Evolutionary conservation across 2,797 vertebrate genomes (phyloP), one percentile per base, ranked within the genome.

Genomic region (Salarias fasciatus): DNA sequence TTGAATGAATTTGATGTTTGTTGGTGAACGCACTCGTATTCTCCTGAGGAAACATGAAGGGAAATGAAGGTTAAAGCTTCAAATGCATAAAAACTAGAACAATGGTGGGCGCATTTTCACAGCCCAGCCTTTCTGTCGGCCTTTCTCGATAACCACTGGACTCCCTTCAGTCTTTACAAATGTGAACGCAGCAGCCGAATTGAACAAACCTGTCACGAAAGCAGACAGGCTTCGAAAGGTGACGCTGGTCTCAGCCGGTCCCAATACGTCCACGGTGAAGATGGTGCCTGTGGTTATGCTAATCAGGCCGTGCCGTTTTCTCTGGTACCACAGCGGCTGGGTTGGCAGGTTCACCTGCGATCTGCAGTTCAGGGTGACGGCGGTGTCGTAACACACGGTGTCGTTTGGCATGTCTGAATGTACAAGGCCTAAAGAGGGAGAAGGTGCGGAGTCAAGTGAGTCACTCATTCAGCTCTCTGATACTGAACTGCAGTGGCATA

Each of bases 151-250:
- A n/a, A n/a, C n/a, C n/a, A n/a, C n/a, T n/a, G n/a, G n/a, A n/a
- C n/a, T n/a, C n/a, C n/a, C n/a, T n/a, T n/a, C n/a, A n/a, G n/a
- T n/a, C n/a, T n/a, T n/a, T n/a, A n/a, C n/a, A n/a, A n/a, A n/a
- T n/a, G n/a, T n/a, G n/a, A 6, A 24, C 12, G 31, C 5, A 31
- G 5, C 5, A 33, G 5, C 31, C 8, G 31, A 42, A 1, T 0
- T 73, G n/a, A n/a, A n/a, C n/a, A n/a, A n/a, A 92, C 90, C 92
- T 82, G 29, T 47, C 91, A 91, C 93, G 30, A 64, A 11, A 46
- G 54, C 68, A 4, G 83, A 40, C 11, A 69, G 5, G 0, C 0
- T 0, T 0, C 0, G 0, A 0, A 93, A 29, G 0, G 0, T 0
- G 33, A 91, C 0, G 0, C 0, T 11, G 8, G 13, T 42, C 0